Evolutionary conservation across 2,797 vertebrate species (phyloP).

Genomic region (Pterois miles): DNA sequence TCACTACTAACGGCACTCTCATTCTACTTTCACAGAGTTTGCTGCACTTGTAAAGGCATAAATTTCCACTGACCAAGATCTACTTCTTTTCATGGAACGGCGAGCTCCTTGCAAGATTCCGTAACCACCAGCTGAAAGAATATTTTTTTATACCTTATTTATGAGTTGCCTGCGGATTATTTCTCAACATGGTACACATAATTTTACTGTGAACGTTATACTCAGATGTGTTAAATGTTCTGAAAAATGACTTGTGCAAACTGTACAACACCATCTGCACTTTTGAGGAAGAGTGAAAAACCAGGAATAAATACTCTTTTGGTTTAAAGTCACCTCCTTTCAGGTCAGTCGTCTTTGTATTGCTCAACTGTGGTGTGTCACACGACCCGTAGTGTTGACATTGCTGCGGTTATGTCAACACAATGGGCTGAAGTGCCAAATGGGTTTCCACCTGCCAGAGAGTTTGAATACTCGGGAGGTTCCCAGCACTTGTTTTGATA

Average conservation of each 20-base stretch:
- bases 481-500: conserved; percentile 49
- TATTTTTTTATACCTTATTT: conserved; percentile 88
- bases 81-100: conserved; percentile 81
- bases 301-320: conserved; percentile 88
- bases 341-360: conserved; percentile 47
- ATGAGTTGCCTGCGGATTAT: conserved; percentile 82
- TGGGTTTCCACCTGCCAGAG: conserved; percentile 17
- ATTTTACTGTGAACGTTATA: conserved; percentile 69
- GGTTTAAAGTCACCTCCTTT: conserved; percentile 74
- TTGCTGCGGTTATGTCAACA: conserved; percentile 19
- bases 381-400: neutral
- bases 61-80: conserved; percentile 83
- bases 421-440: conserved; percentile 6
- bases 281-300: conserved; percentile 86
- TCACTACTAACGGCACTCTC: conserved; percentile 67
- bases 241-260: conserved; percentile 80
- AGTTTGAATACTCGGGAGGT: conserved; percentile 25
- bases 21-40: conserved; percentile 83
- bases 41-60: conserved; percentile 85
- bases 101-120: conserved; percentile 76
- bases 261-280: conserved; percentile 82
- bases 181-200: conserved; percentile 80
- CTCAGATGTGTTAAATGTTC: conserved; percentile 77
- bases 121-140: conserved; percentile 82
- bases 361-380: neutral